Conservation (phyloP, 2,113 vertebrate genomes). For the Trachemys scripta region DNA sequence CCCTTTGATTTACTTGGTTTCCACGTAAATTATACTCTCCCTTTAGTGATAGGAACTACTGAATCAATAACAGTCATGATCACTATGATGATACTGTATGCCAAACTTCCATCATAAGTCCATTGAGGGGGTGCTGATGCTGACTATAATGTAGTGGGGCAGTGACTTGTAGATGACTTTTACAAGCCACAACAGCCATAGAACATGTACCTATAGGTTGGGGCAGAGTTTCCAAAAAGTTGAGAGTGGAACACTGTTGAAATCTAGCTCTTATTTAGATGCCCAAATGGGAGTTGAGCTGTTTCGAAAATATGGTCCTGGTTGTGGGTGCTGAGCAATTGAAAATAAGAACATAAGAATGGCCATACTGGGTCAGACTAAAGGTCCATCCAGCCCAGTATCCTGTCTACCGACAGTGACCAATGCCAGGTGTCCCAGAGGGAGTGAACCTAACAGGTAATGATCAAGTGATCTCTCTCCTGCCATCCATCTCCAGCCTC, state of each 20-base stretch:
- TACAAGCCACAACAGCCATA: background rate
- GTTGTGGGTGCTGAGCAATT: constrained; percentile 44
- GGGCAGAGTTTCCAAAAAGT: constrained; percentile 39
- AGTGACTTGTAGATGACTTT: background rate
- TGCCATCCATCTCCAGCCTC: too few relatives aligned
- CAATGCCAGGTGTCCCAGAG: too few relatives aligned
- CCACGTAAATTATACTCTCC: background rate
- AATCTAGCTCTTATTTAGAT: constrained; percentile 23
- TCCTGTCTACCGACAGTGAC: too few relatives aligned
- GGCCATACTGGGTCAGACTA: too few relatives aligned
- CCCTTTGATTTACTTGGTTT: background rate
- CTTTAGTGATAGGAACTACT: background rate
- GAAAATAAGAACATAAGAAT: background rate
- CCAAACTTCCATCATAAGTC: background rate
- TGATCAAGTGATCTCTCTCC: too few relatives aligned
- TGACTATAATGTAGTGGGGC: background rate
- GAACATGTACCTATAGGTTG: constrained; percentile 47
- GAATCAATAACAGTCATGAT: background rate
- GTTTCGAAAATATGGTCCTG: constrained; percentile 43
- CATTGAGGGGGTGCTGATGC: constrained; percentile 2
- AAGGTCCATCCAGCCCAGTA: too few relatives aligned
- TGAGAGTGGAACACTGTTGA: constrained; percentile 36
- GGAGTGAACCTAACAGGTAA: too few relatives aligned
- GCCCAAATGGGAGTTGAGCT: constrained; percentile 38
- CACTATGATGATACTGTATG: background rate